Base-by-base conservation (phyloP, 2,797 vertebrate genomes). In the Chloroceryle inda region DNA sequence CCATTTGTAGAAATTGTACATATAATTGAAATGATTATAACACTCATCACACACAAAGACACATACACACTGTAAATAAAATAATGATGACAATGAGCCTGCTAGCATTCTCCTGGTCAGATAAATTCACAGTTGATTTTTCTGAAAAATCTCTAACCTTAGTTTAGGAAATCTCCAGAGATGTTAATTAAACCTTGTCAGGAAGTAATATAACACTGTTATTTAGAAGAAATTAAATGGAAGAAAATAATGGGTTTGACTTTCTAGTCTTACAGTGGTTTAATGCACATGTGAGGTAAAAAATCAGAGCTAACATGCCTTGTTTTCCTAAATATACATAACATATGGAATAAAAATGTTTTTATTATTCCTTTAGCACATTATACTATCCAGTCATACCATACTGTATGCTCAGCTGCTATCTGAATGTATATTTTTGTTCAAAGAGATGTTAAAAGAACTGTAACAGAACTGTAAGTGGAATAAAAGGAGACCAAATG, bases 171-270 rank as follows among this genome's bases (percentile, higher is more conserved):
- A 79, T 82, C 40, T 82, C 67, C 33, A 38, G 23, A 76, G 31
- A 10, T 1, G 0, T 56, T 92, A 96, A 95, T 96, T 95, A 94
- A 90, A 67, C 50, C 38, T 72, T 91, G 86, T 52, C 85, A 93
- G 67, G 47, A 88, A 76, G 67, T 52, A 93, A 82, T 67, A 15
- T 37, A 94, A 77, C 37, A 79, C 81, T 79, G 56, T 33, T 93
- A 89, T 89, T 93, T 87, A 71, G 40, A 92, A 92, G 63, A 94
- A 88, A 89, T 76, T 74, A 79, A 77, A 35, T 35, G 53, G 84
- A 94, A 89, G 59, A 80, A 85, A 93, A 96, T 94, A 93, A 94
- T 29, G 64, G 88, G 88, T 90, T 95, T 94, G 66, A 72, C 35
- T 92, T 86, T 84, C 76, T 22, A 47, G 53, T 86, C 64, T 95